phyloP scores from a whole-genome alignment of 2,888 invertebrate genomes.

The Dexiosoma caninum region DNA sequence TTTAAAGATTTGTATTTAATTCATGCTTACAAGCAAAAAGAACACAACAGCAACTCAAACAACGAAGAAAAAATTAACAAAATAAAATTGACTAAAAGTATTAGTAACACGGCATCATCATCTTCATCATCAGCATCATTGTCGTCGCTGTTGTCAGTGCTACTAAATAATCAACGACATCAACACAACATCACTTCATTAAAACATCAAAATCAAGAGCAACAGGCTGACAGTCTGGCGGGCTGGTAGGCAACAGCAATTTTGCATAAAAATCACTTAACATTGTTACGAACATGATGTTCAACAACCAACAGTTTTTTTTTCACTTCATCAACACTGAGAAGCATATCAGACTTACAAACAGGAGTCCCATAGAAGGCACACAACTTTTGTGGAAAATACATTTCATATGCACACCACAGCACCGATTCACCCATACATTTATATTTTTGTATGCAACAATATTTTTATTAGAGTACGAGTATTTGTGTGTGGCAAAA shows the following conservation, averaged over 20 bases:
- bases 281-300: conserved; percentile 62
- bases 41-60: conserved; percentile 17
- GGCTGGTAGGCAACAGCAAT: conserved; percentile 67
- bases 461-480: conserved; percentile 47
- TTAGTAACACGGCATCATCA: conserved; percentile 61
- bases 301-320: conserved; percentile 53
- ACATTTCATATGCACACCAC: background rate
- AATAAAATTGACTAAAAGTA: conserved; percentile 45
- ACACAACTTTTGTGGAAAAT: conserved; percentile 20
- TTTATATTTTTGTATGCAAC: conserved; percentile 20
- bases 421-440: background rate
- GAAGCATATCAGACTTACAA: conserved; percentile 4
- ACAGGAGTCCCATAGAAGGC: background rate
- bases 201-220: conserved; percentile 59
- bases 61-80: conserved; percentile 22
- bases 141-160: conserved; percentile 22
- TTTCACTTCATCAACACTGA: conserved; percentile 58
- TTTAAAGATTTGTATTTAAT: conserved; percentile 36
- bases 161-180: conserved; percentile 55
- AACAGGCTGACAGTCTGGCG: conserved; percentile 26
- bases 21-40: conserved; percentile 39
- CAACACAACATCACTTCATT: conserved; percentile 60
- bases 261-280: conserved; percentile 67
- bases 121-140: conserved; percentile 22
- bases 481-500: conserved; percentile 18